phyloP scores from a whole-genome alignment of 2,888 invertebrate species.

The Siphlonurus alternatus region DNA sequence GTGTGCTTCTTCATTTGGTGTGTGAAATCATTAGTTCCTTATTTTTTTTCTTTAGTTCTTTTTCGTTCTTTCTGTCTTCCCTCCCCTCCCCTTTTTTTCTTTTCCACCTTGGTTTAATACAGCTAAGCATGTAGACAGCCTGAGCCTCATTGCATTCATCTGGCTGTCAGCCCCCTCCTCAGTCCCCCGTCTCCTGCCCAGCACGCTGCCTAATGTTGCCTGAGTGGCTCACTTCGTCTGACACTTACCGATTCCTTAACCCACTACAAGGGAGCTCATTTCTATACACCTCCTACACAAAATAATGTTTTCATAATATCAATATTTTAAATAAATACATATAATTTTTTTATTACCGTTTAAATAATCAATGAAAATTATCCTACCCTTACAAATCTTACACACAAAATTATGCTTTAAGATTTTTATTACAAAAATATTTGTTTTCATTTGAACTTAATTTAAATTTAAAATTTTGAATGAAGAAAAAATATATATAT shows the following conservation, averaged over 20 bases:
- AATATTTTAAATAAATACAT: background rate
- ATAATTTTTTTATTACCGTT: background rate
- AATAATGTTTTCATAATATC: background rate
- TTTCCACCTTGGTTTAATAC: too few species aligned
- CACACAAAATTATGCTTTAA: background rate
- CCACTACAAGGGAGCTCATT: background rate
- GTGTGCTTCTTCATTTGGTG: background rate
- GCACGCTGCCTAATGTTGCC: background rate
- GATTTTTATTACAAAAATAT: conserved; percentile 1
- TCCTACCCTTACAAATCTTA: background rate
- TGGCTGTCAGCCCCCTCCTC: background rate
- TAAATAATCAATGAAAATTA: too few species aligned
- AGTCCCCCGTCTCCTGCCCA: background rate
- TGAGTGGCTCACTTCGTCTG: background rate
- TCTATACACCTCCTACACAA: background rate
- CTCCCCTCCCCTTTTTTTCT: too few species aligned
- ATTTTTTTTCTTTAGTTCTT: background rate
- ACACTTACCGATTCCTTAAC: background rate
- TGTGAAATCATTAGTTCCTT: background rate
- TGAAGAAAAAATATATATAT: background rate
- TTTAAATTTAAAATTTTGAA: background rate
- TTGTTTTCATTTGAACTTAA: background rate
- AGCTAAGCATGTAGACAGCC: background rate
- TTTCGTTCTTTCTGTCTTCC: background rate
- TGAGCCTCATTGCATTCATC: background rate